phyloP scores from a whole-genome alignment of 2,888 invertebrate genomes.

The Tridacna crocea region DNA sequence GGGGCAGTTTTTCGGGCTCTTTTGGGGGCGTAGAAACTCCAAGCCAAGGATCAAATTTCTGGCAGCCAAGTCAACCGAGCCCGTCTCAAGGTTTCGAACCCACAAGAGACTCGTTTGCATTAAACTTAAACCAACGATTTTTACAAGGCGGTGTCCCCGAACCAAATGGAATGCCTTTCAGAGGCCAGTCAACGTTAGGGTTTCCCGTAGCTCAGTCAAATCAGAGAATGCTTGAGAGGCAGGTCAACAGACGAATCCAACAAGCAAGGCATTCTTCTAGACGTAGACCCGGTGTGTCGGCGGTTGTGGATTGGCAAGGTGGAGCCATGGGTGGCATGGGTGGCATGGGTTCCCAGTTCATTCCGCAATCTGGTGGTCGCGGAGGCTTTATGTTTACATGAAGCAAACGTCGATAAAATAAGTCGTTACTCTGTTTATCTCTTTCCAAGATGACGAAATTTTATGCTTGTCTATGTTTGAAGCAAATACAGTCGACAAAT shows the following conservation, averaged over 20 bases:
- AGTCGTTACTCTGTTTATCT: too few relatives aligned
- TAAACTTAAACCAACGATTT: constrained; percentile 11
- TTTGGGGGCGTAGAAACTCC: neutral
- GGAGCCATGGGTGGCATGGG: neutral
- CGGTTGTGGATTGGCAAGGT: constrained; percentile 1
- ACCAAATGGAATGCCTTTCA: neutral
- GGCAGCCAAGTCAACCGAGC: neutral
- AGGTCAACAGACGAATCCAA: constrained; percentile 10
- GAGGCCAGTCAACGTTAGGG: neutral
- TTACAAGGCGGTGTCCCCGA: neutral
- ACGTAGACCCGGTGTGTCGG: neutral
- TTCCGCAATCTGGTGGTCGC: neutral
- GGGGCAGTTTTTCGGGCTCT: neutral
- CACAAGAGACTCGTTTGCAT: neutral
- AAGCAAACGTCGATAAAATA: neutral
- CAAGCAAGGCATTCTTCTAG: constrained; percentile 1
- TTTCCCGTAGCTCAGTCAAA: neutral
- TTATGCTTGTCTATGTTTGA: too few relatives aligned
- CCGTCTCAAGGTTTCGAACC: neutral
- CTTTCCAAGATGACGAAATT: too few relatives aligned
- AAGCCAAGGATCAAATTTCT: neutral
- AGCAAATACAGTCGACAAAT: too few relatives aligned
- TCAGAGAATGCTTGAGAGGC: neutral
- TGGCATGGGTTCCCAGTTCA: neutral
- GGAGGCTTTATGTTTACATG: neutral